Conservation (phyloP, 2,888 invertebrate species). For the Steromphala cineraria region DNA sequence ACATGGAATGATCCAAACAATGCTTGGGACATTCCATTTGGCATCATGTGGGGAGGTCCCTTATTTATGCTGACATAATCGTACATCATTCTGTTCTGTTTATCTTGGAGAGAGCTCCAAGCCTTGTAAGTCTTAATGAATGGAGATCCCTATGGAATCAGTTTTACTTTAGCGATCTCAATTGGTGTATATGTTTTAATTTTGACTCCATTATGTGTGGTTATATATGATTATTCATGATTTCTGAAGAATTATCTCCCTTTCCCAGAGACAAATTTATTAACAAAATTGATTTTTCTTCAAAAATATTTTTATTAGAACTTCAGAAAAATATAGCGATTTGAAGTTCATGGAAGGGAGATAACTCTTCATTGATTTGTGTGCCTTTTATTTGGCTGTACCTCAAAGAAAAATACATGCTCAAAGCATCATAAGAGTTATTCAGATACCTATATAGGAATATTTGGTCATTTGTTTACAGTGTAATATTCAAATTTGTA, state of each 20-base stretch:
- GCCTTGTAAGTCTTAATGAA: background rate
- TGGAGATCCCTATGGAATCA: background rate
- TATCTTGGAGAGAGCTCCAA: background rate
- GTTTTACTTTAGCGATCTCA: background rate
- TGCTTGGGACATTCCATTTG: background rate
- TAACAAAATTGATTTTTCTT: background rate
- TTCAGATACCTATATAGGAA: too few species aligned
- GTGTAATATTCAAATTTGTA: too few species aligned
- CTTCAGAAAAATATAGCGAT: too few species aligned
- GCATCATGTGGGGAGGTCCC: background rate
- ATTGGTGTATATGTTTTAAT: background rate
- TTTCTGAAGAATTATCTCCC: background rate
- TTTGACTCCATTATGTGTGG: background rate
- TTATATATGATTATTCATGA: background rate
- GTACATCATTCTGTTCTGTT: background rate
- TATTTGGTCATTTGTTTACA: too few species aligned
- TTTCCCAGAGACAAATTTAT: background rate
- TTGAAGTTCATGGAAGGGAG: background rate
- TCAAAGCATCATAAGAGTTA: background rate
- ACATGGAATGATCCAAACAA: background rate
- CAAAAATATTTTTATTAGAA: background rate
- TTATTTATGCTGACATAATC: conserved; percentile 6
- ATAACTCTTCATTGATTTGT: background rate
- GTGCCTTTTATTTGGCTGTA: background rate
- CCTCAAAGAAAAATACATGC: background rate